Evolutionary conservation across 1,140 invertebrate genomes (phyloP).

Genomic region (Drosophila baimaii): DNA sequence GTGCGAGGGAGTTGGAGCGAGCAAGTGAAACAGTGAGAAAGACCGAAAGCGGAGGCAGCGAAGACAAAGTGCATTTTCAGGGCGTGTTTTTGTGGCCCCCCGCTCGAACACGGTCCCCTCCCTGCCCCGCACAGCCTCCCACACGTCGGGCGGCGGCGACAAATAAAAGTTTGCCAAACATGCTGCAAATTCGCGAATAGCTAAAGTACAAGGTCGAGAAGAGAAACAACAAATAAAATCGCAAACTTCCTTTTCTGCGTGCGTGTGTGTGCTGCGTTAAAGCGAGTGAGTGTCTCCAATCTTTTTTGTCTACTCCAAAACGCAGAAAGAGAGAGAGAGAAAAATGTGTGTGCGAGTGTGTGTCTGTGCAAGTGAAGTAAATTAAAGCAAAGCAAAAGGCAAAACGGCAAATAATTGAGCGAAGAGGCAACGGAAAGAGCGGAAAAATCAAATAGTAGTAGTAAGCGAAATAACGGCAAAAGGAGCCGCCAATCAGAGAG

Average conservation of each 20-base stretch:
- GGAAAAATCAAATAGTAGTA: conserved; percentile 33
- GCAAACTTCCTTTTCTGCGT: conserved; percentile 72
- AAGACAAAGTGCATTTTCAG: conserved; percentile 58
- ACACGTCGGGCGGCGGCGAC: conserved; percentile 19
- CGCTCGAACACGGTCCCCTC: conserved; percentile 14
- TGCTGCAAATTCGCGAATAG: conserved; percentile 41
- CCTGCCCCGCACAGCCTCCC: conserved; percentile 20
- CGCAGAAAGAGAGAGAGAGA: conserved; percentile 57
- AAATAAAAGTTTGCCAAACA: conserved; percentile 26
- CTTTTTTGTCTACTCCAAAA: conserved; percentile 77
- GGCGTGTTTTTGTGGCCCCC: conserved; percentile 49
- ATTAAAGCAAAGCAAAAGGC: conserved; percentile 72
- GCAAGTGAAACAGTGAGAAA: neutral
- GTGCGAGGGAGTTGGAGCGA: conserved; percentile 15
- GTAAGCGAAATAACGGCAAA: conserved; percentile 28
- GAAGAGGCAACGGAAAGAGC: conserved; percentile 37
- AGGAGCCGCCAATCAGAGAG: conserved; percentile 21
- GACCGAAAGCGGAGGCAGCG: conserved; percentile 42
- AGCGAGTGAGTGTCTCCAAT: conserved; percentile 41
- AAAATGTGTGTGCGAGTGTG: conserved; percentile 47
- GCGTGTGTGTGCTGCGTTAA: conserved; percentile 24
- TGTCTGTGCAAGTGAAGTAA: conserved; percentile 55
- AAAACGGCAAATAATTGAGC: conserved; percentile 65
- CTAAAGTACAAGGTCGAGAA: neutral
- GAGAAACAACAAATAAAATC: conserved; percentile 50